These are phyloP conservation scores for Dromococcyx pavoninus DNA, from an alignment of 2,797 vertebrate genomes.

Conservation along the genomic window DNA sequence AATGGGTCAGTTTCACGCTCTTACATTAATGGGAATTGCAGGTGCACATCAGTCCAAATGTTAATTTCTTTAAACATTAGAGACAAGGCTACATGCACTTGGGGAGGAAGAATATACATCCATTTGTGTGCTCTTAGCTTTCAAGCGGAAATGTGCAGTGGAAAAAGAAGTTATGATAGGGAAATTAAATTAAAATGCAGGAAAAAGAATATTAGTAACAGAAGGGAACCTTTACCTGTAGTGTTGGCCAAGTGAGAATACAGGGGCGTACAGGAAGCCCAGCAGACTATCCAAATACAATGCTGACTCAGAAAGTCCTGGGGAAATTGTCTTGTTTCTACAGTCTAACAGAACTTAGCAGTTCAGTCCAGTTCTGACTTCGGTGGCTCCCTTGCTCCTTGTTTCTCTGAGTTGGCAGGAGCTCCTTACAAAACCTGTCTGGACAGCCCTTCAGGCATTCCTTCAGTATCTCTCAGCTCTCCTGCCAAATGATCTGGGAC, in stretches of 20 bases:
- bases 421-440: neutral
- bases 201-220: conserved; percentile 41
- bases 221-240: conserved; percentile 20
- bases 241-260: conserved; percentile 22
- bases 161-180: conserved; percentile 27
- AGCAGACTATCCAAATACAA: neutral
- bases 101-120: conserved; percentile 14
- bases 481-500: neutral
- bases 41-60: neutral
- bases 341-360: neutral
- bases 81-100: neutral
- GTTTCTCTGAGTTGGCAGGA: neutral
- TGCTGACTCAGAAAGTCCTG: neutral
- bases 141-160: conserved; percentile 9
- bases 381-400: neutral
- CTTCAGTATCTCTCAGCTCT: neutral
- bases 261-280: conserved; percentile 26
- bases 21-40: conserved; percentile 48
- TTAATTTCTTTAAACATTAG: conserved; percentile 18
- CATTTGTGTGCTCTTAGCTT: conserved; percentile 27
- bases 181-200: conserved; percentile 66
- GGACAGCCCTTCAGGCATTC: neutral
- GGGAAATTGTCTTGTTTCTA: neutral
- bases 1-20: neutral
- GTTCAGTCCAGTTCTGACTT: neutral